These are phyloP conservation scores for Eupithecia subumbrata DNA, from an alignment of 2,888 invertebrate genomes.

Conservation along the genomic window DNA sequence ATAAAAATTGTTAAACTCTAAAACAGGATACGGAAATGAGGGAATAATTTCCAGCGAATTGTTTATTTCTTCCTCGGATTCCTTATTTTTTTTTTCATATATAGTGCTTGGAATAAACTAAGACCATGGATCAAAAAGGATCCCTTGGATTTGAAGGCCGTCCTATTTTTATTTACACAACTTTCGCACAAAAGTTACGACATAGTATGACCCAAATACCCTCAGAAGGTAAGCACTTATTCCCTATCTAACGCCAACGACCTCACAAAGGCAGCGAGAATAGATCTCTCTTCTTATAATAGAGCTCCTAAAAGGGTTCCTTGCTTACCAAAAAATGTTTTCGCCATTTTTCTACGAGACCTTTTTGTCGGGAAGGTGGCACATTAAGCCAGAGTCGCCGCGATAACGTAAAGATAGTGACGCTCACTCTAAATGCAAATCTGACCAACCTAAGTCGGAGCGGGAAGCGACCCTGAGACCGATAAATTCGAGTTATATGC, in stretches of 20 bases:
- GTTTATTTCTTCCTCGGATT: not conserved
- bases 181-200: slow-evolving; percentile 24
- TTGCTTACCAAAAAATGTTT: slow-evolving; percentile 57
- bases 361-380: slow-evolving; percentile 55
- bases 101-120: not conserved
- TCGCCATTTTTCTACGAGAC: slow-evolving; percentile 56
- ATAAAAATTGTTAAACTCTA: not conserved
- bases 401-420: slow-evolving; percentile 61
- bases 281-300: slow-evolving; percentile 65
- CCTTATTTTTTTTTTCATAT: not conserved
- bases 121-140: not conserved
- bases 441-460: slow-evolving; percentile 55
- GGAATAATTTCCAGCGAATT: no score
- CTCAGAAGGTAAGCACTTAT: slow-evolving; percentile 50
- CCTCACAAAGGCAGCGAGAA: slow-evolving; percentile 55
- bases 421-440: slow-evolving; percentile 67
- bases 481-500: no score
- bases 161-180: slow-evolving; percentile 6
- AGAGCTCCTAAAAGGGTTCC: slow-evolving; percentile 63
- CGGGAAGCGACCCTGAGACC: slow-evolving; percentile 42
- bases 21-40: not conserved
- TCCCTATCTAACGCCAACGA: slow-evolving; percentile 50
- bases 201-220: slow-evolving; percentile 51
- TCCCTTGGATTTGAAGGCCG: not conserved
- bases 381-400: slow-evolving; percentile 51